A percentile compares a stretch with the other conserved stretches of the same genome.
Conservation (phyloP, 2,888 invertebrate genomes). For the Eupsilia transversa region DNA sequence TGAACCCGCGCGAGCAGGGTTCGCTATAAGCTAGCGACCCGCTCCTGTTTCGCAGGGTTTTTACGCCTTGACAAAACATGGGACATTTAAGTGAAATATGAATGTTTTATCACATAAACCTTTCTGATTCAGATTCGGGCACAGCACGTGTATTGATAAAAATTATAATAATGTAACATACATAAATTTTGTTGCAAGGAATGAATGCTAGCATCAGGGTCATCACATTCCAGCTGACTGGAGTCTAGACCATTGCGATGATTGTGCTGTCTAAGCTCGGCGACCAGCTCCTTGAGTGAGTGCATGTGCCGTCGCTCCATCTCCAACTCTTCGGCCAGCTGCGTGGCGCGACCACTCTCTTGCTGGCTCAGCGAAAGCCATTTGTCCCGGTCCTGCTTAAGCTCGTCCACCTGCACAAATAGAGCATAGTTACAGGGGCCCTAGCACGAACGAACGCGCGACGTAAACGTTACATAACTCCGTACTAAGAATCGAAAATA, state of each 20-base stretch:
- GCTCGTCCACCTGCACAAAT: slow-evolving; percentile 84
- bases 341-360: slow-evolving; percentile 73
- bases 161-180: slow-evolving; percentile 70
- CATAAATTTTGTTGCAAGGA: slow-evolving; percentile 81
- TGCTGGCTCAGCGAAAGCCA: slow-evolving; percentile 78
- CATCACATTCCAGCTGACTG: slow-evolving; percentile 85
- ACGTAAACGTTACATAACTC: neutral
- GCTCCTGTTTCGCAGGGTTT: neutral
- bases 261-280: slow-evolving; percentile 82
- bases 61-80: neutral
- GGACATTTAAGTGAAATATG: neutral
- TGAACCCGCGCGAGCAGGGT: neutral
- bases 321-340: slow-evolving; percentile 80
- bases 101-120: neutral
- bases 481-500: neutral
- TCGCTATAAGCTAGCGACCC: neutral
- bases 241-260: slow-evolving; percentile 79
- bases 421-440: neutral
- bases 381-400: slow-evolving; percentile 84
- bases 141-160: neutral
- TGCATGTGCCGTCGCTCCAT: slow-evolving; percentile 74
- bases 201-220: slow-evolving; percentile 80
- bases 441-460: neutral
- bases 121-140: neutral
- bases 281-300: slow-evolving; percentile 79